Evolutionary conservation across 2,797 vertebrate species (phyloP), one percentile per base, ranked within the genome.

Genomic region (Yasuhikotakia modesta): DNA sequence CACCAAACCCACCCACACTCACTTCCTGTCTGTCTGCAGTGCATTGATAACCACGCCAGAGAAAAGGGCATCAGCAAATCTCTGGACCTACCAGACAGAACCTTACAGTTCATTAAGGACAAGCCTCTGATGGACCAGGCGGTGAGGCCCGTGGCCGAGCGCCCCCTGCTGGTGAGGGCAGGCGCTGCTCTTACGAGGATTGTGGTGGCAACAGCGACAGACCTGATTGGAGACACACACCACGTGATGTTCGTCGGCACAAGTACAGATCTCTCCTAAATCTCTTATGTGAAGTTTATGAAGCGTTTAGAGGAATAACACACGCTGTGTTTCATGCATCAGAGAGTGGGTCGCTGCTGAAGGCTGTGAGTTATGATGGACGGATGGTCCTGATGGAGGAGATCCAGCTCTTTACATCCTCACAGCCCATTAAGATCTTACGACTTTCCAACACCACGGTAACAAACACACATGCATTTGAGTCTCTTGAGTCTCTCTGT

Each of bases 301-400:
- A 27, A 27, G 12, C 5, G 16, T 14, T 24, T 27, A 16, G 27
- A 2, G 2, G 16, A 1, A 12, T 13, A 24, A 4, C 5, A 17
- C 4, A 27, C 0, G 0, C 45, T 30, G 19, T 48, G 1, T 22
- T 43, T 82, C 57, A 1, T 27, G 32, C 5, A n/a, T 19, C 76
- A 96, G 95, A 90, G 78, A 79, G 87, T 1, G 94, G 95, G 30
- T 93, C 91, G 32, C 71, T 96, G 53, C 86, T 95, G 84, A 95
- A 95, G 87, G 93, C 93, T 17, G 88, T 94, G 30, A 92, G 87
- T 80, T 92, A 90, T 3, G 66, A 86, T 0, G 89, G 88, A 57
- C 90, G 94, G 57, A 92, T 90, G 87, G 88, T 94, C 86, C 92
- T 93, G 80, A 90, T 95, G 53, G 95, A 95, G 68, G 93, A 95